These are phyloP conservation scores for Escarpia spicata DNA, from an alignment of 2,888 invertebrate species.

Conservation along the genomic window DNA sequence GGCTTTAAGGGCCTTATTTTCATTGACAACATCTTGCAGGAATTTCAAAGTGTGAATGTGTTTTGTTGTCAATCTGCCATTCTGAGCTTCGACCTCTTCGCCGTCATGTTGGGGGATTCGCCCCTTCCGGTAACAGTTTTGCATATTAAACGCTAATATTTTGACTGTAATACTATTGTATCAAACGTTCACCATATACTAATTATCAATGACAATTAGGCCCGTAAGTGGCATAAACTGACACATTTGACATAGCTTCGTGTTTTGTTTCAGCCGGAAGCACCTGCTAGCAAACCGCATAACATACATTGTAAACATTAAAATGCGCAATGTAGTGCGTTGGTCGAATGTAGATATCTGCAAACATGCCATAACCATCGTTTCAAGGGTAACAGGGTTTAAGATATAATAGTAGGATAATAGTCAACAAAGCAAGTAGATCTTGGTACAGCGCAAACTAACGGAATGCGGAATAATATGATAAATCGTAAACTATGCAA, in stretches of 20 bases:
- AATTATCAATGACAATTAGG: not conserved
- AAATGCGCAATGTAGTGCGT: not conserved
- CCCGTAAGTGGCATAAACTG: not conserved
- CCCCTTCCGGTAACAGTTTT: slow-evolving; percentile 51
- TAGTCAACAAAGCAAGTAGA: not conserved
- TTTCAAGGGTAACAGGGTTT: not conserved
- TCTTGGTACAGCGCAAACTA: not conserved
- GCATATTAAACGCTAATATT: slow-evolving; percentile 44
- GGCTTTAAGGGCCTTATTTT: slow-evolving; percentile 57
- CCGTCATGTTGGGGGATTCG: slow-evolving; percentile 43
- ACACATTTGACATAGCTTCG: not conserved
- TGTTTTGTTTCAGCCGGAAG: not conserved
- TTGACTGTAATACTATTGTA: not conserved
- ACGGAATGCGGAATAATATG: not conserved
- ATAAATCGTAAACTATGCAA: not conserved
- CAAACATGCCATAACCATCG: not conserved
- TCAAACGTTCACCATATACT: not conserved
- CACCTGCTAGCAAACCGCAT: not conserved
- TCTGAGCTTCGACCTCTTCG: slow-evolving; percentile 48
- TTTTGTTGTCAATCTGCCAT: slow-evolving; percentile 55
- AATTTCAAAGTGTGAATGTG: slow-evolving; percentile 59
- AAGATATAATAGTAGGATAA: not conserved
- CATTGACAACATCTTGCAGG: slow-evolving; percentile 58
- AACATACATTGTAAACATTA: not conserved
- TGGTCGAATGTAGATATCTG: not conserved